Conservation (phyloP, 2,888 invertebrate species). For the Alentia gelatinosa region DNA sequence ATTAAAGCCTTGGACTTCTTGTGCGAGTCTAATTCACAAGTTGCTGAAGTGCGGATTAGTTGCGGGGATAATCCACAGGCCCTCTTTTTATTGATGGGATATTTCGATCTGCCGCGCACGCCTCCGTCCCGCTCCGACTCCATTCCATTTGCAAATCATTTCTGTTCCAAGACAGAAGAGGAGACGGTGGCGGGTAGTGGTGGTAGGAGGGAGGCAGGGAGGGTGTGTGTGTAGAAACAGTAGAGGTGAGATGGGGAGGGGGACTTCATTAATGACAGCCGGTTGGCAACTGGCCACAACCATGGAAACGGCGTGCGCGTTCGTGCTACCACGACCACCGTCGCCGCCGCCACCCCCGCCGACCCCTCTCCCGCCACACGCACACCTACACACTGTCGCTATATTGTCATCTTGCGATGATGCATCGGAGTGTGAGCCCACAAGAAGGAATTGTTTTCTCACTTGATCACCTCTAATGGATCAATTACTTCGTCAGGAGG, state of each 20-base stretch:
- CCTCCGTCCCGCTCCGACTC: neutral
- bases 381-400: neutral
- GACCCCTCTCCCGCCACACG: neutral
- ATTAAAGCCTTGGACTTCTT: neutral
- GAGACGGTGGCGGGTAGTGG: neutral
- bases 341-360: too few relatives aligned
- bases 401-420: constrained; percentile 28
- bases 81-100: neutral
- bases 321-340: too few relatives aligned
- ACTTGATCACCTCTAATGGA: constrained; percentile 49
- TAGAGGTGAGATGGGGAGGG: neutral
- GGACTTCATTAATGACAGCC: neutral
- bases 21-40: neutral
- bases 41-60: neutral
- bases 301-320: neutral
- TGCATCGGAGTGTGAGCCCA: neutral
- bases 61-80: neutral
- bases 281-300: neutral
- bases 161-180: neutral
- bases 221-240: neutral
- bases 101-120: neutral
- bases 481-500: too few relatives aligned
- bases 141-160: constrained; percentile 16
- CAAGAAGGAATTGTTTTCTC: constrained; percentile 37
- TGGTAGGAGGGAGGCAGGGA: neutral